A percentile compares a stretch with the other conserved stretches of the same genome.
These are phyloP conservation scores for Calliopsis andreniformis DNA, from an alignment of 1,140 invertebrate species.

Conservation along the genomic window DNA sequence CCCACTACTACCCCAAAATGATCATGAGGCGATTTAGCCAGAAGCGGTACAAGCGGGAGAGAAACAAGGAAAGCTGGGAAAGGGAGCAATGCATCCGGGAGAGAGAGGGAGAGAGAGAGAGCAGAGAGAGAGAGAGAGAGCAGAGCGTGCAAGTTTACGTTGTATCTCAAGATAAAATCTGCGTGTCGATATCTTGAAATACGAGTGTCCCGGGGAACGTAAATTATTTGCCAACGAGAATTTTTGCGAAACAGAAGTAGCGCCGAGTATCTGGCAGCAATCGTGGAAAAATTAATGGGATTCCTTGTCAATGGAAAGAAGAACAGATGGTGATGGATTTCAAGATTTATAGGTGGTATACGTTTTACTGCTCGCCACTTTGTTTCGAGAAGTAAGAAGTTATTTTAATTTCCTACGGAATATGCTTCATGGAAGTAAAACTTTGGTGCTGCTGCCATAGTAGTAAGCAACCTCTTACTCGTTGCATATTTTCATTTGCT, in stretches of 20 bases:
- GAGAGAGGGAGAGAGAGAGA: not conserved
- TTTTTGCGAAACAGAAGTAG: constrained; percentile 7
- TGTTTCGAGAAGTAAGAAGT: not conserved
- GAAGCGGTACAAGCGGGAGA: not conserved
- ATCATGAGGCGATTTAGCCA: constrained; percentile 31
- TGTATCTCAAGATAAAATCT: constrained; percentile 48
- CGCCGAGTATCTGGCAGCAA: not conserved
- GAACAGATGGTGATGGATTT: not conserved
- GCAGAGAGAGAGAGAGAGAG: not conserved
- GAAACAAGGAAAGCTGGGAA: not conserved
- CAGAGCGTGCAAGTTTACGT: constrained; percentile 23
- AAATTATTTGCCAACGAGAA: constrained; percentile 12
- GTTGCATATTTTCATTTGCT: too few species aligned
- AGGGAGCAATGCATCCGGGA: not conserved
- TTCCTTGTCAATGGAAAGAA: not conserved
- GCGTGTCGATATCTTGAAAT: constrained; percentile 35
- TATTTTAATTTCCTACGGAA: not conserved
- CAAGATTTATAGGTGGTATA: not conserved
- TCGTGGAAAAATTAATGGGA: constrained; percentile 12
- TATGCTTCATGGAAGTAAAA: not conserved
- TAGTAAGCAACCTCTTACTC: too few species aligned
- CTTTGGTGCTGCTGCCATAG: not conserved
- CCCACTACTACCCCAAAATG: constrained; percentile 34
- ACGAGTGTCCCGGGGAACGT: constrained; percentile 6
- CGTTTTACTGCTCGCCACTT: too few species aligned